Conservation (phyloP, 2,888 invertebrate genomes). For the Stenurella melanura region DNA sequence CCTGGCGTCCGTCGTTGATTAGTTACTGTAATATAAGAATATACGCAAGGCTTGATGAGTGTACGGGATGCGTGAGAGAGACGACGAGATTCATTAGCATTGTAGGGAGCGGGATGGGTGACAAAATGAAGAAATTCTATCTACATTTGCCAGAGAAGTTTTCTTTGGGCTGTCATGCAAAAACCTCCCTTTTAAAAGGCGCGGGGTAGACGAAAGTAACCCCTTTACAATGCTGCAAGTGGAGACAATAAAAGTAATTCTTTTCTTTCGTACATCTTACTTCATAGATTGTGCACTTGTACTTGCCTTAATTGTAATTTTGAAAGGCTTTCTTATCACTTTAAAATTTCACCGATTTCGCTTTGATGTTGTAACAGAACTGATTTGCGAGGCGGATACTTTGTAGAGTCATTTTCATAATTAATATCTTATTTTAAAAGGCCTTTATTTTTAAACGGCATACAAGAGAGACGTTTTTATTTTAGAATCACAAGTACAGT, state of each 20-base stretch:
- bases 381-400: constrained; percentile 18
- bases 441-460: constrained; percentile 1
- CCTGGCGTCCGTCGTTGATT: constrained; percentile 68
- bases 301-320: constrained; percentile 63
- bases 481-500: background rate
- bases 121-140: constrained; percentile 79
- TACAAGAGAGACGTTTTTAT: background rate
- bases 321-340: constrained; percentile 66
- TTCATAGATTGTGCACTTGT: constrained; percentile 66
- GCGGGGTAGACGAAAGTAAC: constrained; percentile 60
- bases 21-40: constrained; percentile 70
- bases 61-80: constrained; percentile 63
- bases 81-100: constrained; percentile 62
- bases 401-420: constrained; percentile 36
- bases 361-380: constrained; percentile 49
- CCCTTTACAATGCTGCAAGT: constrained; percentile 69
- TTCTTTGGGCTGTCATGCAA: constrained; percentile 72
- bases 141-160: constrained; percentile 76
- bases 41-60: constrained; percentile 70
- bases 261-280: constrained; percentile 66
- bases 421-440: constrained; percentile 26
- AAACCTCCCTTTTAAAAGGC: constrained; percentile 66
- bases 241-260: constrained; percentile 71
- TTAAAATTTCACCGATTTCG: constrained; percentile 58
- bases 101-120: constrained; percentile 68